These are phyloP conservation scores for Gymnocheta viridis DNA, from an alignment of 2,888 invertebrate species.

Conservation along the genomic window DNA sequence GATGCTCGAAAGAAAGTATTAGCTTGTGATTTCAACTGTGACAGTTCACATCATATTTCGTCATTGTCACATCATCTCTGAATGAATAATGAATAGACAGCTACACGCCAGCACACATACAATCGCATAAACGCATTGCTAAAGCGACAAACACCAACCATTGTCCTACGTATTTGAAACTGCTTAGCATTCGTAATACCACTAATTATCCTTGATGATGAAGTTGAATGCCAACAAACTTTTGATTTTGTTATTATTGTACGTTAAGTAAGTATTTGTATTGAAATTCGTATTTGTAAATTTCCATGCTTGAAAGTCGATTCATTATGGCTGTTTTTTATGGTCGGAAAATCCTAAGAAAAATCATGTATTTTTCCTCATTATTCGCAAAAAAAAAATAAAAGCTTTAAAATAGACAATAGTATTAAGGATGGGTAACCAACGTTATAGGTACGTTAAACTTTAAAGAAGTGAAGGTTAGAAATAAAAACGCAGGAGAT, in stretches of 20 bases:
- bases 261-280: slow-evolving; percentile 22
- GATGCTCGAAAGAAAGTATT: slow-evolving; percentile 71
- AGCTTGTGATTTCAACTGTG: slow-evolving; percentile 81
- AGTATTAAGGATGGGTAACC: slow-evolving; percentile 52
- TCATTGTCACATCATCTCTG: slow-evolving; percentile 42
- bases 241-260: slow-evolving; percentile 51
- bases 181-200: slow-evolving; percentile 78
- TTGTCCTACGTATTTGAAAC: slow-evolving; percentile 66
- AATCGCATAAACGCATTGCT: neutral
- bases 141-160: slow-evolving; percentile 4
- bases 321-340: slow-evolving; percentile 51
- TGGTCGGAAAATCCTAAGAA: slow-evolving; percentile 46
- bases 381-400: slow-evolving; percentile 43
- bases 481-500: neutral
- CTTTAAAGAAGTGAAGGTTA: neutral
- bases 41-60: slow-evolving; percentile 76
- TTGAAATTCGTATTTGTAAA: slow-evolving; percentile 37
- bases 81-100: slow-evolving; percentile 46
- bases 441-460: slow-evolving; percentile 26
- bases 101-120: neutral
- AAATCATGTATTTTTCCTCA: slow-evolving; percentile 56
- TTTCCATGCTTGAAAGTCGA: slow-evolving; percentile 31
- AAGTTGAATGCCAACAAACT: slow-evolving; percentile 62
- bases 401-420: slow-evolving; percentile 58
- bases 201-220: slow-evolving; percentile 77